Evolutionary conservation across 2,113 vertebrate species (phyloP), one percentile per base, ranked within the genome.

Genomic region (Argyrosomus japonicus): DNA sequence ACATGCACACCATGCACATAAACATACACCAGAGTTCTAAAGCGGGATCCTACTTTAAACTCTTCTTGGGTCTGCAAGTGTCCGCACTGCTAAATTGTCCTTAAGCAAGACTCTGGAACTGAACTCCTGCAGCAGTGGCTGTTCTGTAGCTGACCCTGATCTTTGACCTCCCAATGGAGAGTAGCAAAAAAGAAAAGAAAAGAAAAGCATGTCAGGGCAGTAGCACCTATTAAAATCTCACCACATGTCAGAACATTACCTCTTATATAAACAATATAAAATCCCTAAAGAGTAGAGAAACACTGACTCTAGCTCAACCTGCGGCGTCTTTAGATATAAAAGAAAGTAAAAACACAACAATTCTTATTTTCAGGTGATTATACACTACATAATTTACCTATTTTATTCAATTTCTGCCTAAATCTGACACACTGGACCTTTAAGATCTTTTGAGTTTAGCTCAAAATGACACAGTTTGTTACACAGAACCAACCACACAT

Each of bases 111-210:
- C 7, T 0, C 36, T 47, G 48, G 51, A 68, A 40, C 5, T 58
- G 11, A 48, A 58, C 58, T 78, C 2, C 9, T 27, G 60, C 56
- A 19, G 62, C 79, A 25, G 6, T 13, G 15, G 61, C 21, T 60
- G 71, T 48, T 79, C 25, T 40, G 40, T 29, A 62, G 53, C 36
- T 1, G 19, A 53, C 13, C 9, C 17, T 79, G 61, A 87, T 57
- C 75, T 75, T 69, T 82, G 81, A 75, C 75, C 68, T 82, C 45
- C 45, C 68, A 6, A 4, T 21, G 57, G n/a, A 62, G 15, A 0
- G 2, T 43, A 23, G 32, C 3, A 57, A 40, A 32, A 56, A 32
- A 45, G 68, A 32, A 18, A 12, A 60, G 11, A 45, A 29, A 32
- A 47, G 14, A 40, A 40, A 40, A 40, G 36, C 36, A 40, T 40